Conservation (phyloP, 2,888 invertebrate genomes). For the Lepidocyrtoides sp. region DNA sequence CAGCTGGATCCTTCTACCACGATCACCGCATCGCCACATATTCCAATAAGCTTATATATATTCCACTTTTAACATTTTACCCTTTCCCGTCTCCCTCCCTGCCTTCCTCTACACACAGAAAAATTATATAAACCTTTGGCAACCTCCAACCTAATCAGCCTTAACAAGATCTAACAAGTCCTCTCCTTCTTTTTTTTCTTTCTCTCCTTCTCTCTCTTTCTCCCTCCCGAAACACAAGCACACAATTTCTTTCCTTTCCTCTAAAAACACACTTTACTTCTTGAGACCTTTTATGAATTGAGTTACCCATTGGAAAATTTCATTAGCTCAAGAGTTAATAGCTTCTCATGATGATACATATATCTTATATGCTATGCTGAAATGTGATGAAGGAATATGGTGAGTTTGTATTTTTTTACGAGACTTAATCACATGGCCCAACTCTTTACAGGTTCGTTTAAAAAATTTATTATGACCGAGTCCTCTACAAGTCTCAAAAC, state of each 20-base stretch:
- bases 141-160: conserved; percentile 68
- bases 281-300: conserved; percentile 44
- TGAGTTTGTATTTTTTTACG: conserved; percentile 20
- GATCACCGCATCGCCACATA: conserved; percentile 10
- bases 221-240: background rate
- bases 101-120: background rate
- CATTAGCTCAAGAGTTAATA: conserved; percentile 60
- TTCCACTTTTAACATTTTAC: conserved; percentile 26
- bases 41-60: background rate
- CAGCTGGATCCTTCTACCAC: conserved; percentile 59
- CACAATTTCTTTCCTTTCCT: background rate
- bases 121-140: conserved; percentile 51
- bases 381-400: background rate
- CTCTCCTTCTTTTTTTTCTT: background rate
- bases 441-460: background rate
- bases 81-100: background rate
- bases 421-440: background rate
- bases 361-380: background rate
- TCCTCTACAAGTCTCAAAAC: background rate
- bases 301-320: conserved; percentile 73
- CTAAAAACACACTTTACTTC: conserved; percentile 1
- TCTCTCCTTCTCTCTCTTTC: background rate
- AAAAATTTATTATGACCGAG: conserved; percentile 29
- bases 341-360: conserved; percentile 14
- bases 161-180: conserved; percentile 70